These are phyloP conservation scores for Helicoverpa armigera DNA, from an alignment of 1,140 invertebrate species.

Conservation along the genomic window DNA sequence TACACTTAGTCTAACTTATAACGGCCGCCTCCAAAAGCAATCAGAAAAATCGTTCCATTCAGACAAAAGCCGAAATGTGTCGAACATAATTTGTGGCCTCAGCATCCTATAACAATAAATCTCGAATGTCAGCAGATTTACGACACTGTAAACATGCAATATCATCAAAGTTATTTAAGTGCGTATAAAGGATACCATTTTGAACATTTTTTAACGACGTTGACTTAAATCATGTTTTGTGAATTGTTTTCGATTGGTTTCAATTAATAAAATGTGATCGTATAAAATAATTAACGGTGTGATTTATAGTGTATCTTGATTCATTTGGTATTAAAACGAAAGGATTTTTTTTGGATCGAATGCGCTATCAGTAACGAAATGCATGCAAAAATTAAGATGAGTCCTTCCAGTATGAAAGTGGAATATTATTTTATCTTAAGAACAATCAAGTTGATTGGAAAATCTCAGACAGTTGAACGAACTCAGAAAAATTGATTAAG, in stretches of 20 bases:
- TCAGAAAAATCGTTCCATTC: slow-evolving; percentile 59
- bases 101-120: slow-evolving; percentile 71
- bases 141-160: slow-evolving; percentile 76
- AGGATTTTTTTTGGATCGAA: not conserved
- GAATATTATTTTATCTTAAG: not conserved
- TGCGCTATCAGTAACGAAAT: not conserved
- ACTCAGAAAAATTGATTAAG: slow-evolving; percentile 5
- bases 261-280: slow-evolving; percentile 28
- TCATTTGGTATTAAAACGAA: slow-evolving; percentile 21
- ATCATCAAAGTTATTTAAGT: slow-evolving; percentile 71
- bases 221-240: slow-evolving; percentile 46
- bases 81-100: slow-evolving; percentile 72
- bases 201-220: slow-evolving; percentile 49
- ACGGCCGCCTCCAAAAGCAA: slow-evolving; percentile 48
- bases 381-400: slow-evolving; percentile 3
- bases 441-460: not conserved
- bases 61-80: slow-evolving; percentile 66
- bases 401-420: not conserved
- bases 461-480: slow-evolving; percentile 38
- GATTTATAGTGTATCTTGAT: slow-evolving; percentile 21
- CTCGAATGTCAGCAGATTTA: slow-evolving; percentile 72
- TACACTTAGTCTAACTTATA: slow-evolving; percentile 27
- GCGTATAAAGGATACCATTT: slow-evolving; percentile 50
- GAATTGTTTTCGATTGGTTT: slow-evolving; percentile 34
- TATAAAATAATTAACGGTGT: slow-evolving; percentile 8